Evolutionary conservation across 1,140 invertebrate species (phyloP).

Genomic region (Zaprionus capensis): DNA sequence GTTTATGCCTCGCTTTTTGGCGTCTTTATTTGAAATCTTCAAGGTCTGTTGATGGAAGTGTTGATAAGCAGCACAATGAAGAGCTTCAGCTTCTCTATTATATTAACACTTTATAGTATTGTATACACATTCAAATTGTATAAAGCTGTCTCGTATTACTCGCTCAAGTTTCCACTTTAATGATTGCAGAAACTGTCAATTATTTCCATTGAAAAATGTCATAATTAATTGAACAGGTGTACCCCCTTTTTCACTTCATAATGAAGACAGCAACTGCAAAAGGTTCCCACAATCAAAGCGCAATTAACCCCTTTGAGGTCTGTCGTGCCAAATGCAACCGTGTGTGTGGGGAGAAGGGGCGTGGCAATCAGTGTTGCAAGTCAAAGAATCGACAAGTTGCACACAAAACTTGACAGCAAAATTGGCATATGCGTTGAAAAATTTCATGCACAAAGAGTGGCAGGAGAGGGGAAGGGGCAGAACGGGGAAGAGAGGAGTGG

Average conservation of each 20-base stretch:
- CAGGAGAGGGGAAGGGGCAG: conserved; percentile 14
- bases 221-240: background rate
- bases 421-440: conserved; percentile 79
- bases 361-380: conserved; percentile 31
- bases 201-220: background rate
- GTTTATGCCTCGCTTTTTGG: conserved; percentile 37
- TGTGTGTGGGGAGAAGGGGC: background rate
- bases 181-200: background rate
- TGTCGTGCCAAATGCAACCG: no score
- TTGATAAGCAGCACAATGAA: conserved; percentile 35
- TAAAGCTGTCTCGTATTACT: no score
- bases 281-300: conserved; percentile 65
- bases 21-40: conserved; percentile 53
- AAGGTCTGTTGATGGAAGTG: conserved; percentile 33
- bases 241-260: conserved; percentile 19
- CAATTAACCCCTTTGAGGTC: conserved; percentile 64
- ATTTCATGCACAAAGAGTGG: conserved; percentile 49
- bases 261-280: conserved; percentile 57
- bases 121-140: no score
- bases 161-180: background rate
- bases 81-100: no score
- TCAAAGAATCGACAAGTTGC: conserved; percentile 51
- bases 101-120: background rate
- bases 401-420: conserved; percentile 69
- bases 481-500: background rate